Evolutionary conservation across 2,113 vertebrate genomes (phyloP), one percentile per base, ranked within the genome.

Genomic region (Trochalopteron elliotii): DNA sequence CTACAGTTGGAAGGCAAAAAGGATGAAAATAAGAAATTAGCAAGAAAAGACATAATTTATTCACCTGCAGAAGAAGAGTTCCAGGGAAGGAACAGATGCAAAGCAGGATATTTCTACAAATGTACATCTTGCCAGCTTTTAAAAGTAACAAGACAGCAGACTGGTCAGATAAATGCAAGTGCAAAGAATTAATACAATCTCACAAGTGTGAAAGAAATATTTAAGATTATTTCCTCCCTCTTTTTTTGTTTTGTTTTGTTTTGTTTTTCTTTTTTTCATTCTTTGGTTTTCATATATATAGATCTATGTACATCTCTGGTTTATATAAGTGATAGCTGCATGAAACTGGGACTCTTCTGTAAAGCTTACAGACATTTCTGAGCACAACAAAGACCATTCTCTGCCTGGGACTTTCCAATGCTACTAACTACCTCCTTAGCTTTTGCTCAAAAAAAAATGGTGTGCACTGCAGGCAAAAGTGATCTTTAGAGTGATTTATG

Each of bases 221-320:
- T 40, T n/a, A 52, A 71, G 12, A 56, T 37, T 40, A 60, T 0
- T 25, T 50, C 2, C 8, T 1, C 4, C 3, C 6, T 25, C 14
- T 5, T 12, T 12, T 4, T 4, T 19, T 40, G 30, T 55, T 31
- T 42, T 52, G 5, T 27, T 55, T 47, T 47, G 22, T 55, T 33
- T 42, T 52, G 4, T 27, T 55, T 47, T 47, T 2, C 2, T n/a
- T 49, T 64, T 12, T 5, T 30, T 60, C 8, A 56, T 50, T 63
- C 25, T 83, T 61, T 15, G 25, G 4, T 39, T 91, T 79, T 15
- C 10, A 31, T 24, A 22, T 18, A 60, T 28, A 11, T 10, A 33
- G 27, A 70, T 55, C 18, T 69, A 9, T 37, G 44, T 61, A 28
- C 5, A 64, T 9, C 1, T 1, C 30, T 35, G 15, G 1, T 53